Evolutionary conservation across 2,797 vertebrate genomes (phyloP).

Genomic region (Melanogrammus aeglefinus): DNA sequence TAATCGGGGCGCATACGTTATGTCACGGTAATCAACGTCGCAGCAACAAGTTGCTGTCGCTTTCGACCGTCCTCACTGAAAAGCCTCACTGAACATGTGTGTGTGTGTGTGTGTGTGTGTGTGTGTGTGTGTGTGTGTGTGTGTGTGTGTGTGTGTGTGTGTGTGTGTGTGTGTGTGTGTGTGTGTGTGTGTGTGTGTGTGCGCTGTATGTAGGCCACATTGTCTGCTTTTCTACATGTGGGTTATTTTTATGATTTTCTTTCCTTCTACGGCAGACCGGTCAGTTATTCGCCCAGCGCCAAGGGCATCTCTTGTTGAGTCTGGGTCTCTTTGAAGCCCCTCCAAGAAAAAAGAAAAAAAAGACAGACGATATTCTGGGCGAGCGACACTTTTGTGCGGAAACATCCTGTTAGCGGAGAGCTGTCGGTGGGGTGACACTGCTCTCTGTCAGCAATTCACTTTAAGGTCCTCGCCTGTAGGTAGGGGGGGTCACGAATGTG

Average conservation of each 20-base stretch:
- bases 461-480: constrained; percentile 40
- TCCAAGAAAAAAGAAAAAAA: constrained; percentile 44
- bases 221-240: constrained; percentile 14
- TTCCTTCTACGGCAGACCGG: constrained; percentile 28
- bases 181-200: not conserved
- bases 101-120: not conserved
- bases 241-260: not conserved
- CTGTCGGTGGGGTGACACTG: constrained; percentile 33
- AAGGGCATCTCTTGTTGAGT: constrained; percentile 44
- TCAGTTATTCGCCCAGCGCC: constrained; percentile 40
- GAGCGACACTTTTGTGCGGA: constrained; percentile 51
- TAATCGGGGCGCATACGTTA: no score
- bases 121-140: not conserved
- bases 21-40: no score
- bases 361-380: constrained; percentile 34
- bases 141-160: not conserved
- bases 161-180: not conserved
- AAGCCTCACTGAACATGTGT: no score
- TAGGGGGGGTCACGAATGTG: constrained; percentile 11
- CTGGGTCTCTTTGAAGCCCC: constrained; percentile 32
- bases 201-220: constrained; percentile 3
- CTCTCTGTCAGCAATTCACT: constrained; percentile 41
- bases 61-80: no score
- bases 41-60: no score
- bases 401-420: constrained; percentile 55